Evolutionary conservation across 2,113 vertebrate genomes (phyloP).

Genomic region (Oreotrochilus melanogaster): DNA sequence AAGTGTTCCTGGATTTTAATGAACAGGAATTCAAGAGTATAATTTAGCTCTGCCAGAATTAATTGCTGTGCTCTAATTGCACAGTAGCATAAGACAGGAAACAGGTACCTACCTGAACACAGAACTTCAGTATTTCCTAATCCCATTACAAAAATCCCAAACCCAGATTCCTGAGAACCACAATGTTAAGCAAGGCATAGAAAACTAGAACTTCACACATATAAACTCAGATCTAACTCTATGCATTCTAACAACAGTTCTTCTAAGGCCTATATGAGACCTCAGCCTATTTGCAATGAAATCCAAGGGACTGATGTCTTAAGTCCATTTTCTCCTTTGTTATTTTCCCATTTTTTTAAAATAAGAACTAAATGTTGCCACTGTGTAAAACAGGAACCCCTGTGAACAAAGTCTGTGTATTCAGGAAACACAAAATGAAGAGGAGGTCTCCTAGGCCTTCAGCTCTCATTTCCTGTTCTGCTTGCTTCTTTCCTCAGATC

Average conservation of each 20-base stretch:
- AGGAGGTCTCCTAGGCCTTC: background rate
- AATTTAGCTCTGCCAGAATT: background rate
- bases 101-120: background rate
- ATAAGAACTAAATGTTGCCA: background rate
- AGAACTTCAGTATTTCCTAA: slow-evolving; percentile 16
- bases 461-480: background rate
- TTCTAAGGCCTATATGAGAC: background rate
- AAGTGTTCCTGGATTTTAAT: slow-evolving; percentile 39
- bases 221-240: background rate
- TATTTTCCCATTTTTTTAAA: background rate
- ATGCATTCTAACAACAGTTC: background rate
- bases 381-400: background rate
- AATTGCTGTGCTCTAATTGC: background rate
- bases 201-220: background rate
- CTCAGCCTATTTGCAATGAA: background rate
- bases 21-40: slow-evolving; percentile 6
- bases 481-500: background rate
- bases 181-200: background rate
- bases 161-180: background rate
- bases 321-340: background rate
- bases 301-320: background rate
- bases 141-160: background rate
- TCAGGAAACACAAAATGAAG: background rate
- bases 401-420: background rate
- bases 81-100: background rate